Evolutionary conservation across 2,113 vertebrate species (phyloP).

Genomic region (Clarias batrachus): DNA sequence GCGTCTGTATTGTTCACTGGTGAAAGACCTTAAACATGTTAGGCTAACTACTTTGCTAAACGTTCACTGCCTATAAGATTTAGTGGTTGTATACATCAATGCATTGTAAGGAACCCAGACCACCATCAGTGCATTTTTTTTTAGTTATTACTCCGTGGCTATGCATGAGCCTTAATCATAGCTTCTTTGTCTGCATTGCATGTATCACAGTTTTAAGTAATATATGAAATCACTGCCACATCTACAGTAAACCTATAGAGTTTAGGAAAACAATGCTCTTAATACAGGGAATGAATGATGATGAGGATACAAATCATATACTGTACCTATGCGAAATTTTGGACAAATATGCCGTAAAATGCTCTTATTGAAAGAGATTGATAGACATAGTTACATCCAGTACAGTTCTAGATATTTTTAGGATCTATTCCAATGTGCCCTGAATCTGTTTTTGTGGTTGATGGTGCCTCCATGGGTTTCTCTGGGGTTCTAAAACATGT

Average conservation of each 20-base stretch:
- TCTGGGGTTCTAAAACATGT: too few relatives aligned
- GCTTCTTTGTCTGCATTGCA: neutral
- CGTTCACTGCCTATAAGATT: neutral
- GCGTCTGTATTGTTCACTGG: neutral
- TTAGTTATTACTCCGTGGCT: neutral
- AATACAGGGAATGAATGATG: neutral
- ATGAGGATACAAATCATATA: neutral
- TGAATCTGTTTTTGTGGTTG: neutral
- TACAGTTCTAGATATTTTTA: neutral
- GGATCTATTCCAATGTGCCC: neutral
- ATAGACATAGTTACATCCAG: neutral
- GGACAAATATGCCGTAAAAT: neutral
- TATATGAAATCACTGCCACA: neutral
- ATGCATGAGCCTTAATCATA: neutral
- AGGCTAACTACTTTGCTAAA: neutral
- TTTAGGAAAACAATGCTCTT: neutral
- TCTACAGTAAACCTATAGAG: neutral
- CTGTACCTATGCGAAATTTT: neutral
- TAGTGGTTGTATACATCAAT: neutral
- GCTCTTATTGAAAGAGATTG: neutral
- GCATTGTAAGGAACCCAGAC: neutral
- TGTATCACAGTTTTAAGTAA: neutral
- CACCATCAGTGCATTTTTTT: neutral
- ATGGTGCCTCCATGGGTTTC: neutral
- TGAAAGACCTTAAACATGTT: neutral